Conservation (phyloP, 2,888 invertebrate species). For the Eueremaeus valkanovi region DNA sequence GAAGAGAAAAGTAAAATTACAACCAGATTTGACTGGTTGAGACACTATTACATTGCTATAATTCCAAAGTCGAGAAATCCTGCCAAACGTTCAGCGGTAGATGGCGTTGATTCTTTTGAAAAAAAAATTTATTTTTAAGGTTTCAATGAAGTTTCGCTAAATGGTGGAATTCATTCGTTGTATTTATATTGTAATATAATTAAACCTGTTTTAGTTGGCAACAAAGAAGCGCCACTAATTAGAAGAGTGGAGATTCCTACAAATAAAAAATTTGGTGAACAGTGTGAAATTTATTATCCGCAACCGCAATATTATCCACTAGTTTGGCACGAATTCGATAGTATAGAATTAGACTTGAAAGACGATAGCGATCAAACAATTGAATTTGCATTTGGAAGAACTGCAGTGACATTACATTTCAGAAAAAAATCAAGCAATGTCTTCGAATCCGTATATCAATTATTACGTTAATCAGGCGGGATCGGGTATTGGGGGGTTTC, state of each 20-base stretch:
- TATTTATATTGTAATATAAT: slow-evolving; percentile 48
- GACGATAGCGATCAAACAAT: slow-evolving; percentile 32
- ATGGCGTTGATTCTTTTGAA: background rate
- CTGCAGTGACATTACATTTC: background rate
- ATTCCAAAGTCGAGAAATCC: too few relatives aligned
- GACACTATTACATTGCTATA: too few relatives aligned
- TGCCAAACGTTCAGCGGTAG: background rate
- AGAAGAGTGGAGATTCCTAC: slow-evolving; percentile 46
- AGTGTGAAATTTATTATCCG: slow-evolving; percentile 1
- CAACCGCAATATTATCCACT: slow-evolving; percentile 37
- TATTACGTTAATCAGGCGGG: slow-evolving; percentile 28
- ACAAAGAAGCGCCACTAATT: slow-evolving; percentile 47
- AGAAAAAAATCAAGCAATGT: too few relatives aligned
- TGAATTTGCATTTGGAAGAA: slow-evolving; percentile 10
- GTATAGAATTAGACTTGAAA: slow-evolving; percentile 30
- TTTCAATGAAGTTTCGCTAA: background rate
- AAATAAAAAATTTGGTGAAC: slow-evolving; percentile 19
- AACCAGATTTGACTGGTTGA: too few relatives aligned
- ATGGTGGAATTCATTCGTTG: slow-evolving; percentile 29
- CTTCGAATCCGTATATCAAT: background rate
- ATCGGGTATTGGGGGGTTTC: background rate
- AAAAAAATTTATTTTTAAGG: background rate
- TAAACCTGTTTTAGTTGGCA: slow-evolving; percentile 47
- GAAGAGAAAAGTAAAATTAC: too few relatives aligned
- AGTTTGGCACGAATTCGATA: slow-evolving; percentile 31